Percentiles rank a stretch among this genome's conserved stretches.
Evolutionary conservation across 2,113 vertebrate species (phyloP).

Genomic region (Pavo muticus): DNA sequence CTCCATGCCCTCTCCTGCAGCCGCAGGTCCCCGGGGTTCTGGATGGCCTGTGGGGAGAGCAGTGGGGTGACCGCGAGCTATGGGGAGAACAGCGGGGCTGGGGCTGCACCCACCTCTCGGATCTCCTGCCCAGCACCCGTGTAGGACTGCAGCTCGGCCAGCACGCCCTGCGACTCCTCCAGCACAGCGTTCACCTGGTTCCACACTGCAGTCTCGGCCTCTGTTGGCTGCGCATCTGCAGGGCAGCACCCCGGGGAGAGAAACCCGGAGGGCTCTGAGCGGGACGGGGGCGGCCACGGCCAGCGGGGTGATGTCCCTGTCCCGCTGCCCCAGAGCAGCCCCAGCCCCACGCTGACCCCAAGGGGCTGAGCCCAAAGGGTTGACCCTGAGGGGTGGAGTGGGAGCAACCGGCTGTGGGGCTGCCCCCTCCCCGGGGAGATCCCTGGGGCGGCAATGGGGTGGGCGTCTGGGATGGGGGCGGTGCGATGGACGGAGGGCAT

Average conservation of each 20-base stretch:
- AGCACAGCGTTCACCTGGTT: constrained; percentile 94
- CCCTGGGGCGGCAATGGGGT: not conserved
- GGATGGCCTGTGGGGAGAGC: constrained; percentile 83
- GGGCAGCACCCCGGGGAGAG: constrained; percentile 50
- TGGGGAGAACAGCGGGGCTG: accelerated
- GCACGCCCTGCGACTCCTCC: constrained; percentile 89
- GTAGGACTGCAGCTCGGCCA: constrained; percentile 92
- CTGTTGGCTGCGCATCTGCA: constrained; percentile 92
- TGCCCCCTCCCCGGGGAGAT: constrained; percentile 14
- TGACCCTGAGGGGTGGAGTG: not conserved
- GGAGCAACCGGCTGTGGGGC: not conserved
- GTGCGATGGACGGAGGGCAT: constrained; percentile 38
- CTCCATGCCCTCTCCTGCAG: constrained; percentile 94
- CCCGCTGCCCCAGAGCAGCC: not conserved
- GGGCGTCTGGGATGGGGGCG: constrained; percentile 33
- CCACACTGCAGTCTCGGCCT: constrained; percentile 92
- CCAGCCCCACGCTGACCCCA: not conserved
- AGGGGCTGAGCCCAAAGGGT: not conserved
- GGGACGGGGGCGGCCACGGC: not conserved
- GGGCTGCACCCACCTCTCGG: constrained; percentile 83
- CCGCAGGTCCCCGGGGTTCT: constrained; percentile 89
- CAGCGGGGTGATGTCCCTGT: not conserved
- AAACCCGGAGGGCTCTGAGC: constrained; percentile 61
- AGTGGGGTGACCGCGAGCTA: accelerated
- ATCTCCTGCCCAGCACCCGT: constrained; percentile 93